Evolutionary conservation across 2,113 vertebrate genomes (phyloP).

Genomic region (Numida meleagris): DNA sequence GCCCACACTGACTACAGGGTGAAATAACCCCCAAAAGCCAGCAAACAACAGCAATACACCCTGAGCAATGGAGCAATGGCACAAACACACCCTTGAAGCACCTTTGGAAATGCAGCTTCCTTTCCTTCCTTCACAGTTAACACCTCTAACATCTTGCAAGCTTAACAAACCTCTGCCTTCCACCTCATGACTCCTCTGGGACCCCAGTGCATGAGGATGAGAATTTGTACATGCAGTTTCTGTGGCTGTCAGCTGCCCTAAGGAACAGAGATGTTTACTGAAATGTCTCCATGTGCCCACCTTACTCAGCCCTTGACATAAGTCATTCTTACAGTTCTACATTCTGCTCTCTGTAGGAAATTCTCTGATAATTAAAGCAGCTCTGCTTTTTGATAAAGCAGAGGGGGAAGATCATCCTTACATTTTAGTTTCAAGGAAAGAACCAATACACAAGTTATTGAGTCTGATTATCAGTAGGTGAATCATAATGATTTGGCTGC

Average conservation of each 20-base stretch:
- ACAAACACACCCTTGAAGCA: neutral
- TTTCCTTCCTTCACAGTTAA: neutral
- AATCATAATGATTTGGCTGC: neutral
- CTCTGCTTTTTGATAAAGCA: neutral
- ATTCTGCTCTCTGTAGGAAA: neutral
- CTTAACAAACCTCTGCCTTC: neutral
- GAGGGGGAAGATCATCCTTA: neutral
- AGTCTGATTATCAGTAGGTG: neutral
- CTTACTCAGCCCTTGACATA: neutral
- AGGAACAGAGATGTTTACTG: rapidly evolving
- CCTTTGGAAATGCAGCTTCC: neutral
- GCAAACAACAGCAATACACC: neutral
- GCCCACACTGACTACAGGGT: rapidly evolving
- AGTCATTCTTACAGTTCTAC: neutral
- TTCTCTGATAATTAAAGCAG: neutral
- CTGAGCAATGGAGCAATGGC: neutral
- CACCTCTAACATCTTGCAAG: neutral
- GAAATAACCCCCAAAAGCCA: neutral
- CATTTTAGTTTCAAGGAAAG: neutral
- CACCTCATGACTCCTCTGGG: neutral
- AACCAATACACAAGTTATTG: neutral
- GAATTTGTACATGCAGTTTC: rapidly evolving
- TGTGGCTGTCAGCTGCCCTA: neutral
- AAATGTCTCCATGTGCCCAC: neutral
- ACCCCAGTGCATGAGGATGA: neutral